Percentiles rank a stretch among this genome's conserved stretches.
Evolutionary conservation across 2,797 vertebrate species (phyloP).

Genomic region (Kryptopterus vitreolus): DNA sequence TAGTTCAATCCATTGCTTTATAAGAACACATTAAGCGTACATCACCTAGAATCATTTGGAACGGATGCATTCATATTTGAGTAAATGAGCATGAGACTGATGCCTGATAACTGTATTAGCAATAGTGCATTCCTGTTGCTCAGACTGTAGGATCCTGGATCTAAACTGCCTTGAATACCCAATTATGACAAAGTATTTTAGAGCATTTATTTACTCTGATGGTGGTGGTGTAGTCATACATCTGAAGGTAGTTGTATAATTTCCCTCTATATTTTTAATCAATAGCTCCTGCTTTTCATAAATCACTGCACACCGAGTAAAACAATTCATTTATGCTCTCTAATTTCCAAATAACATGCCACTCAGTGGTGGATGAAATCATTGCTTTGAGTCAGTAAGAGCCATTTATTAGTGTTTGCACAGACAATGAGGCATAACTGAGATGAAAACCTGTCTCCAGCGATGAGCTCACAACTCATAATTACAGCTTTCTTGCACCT

Average conservation of each 20-base stretch:
- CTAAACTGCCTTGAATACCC: background rate
- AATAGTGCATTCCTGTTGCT: background rate
- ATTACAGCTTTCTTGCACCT: conserved; percentile 42
- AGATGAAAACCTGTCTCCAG: conserved; percentile 44
- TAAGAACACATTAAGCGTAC: background rate
- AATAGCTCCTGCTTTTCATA: conserved; percentile 24
- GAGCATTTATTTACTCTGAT: background rate
- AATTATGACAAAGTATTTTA: background rate
- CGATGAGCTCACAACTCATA: conserved; percentile 22
- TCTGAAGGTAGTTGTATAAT: conserved; percentile 1
- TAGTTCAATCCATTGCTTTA: background rate
- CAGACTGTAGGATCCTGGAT: background rate
- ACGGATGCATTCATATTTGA: background rate
- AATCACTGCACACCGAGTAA: conserved; percentile 28
- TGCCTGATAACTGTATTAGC: background rate
- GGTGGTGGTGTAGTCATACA: background rate
- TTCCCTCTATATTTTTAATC: conserved; percentile 16
- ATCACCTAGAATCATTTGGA: background rate
- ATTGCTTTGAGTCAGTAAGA: conserved; percentile 38
- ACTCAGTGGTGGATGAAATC: conserved; percentile 37
- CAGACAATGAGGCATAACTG: conserved; percentile 36
- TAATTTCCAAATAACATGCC: conserved; percentile 42
- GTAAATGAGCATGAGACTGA: background rate
- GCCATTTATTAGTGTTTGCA: conserved; percentile 48
- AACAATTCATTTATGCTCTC: conserved; percentile 28